phyloP scores from a whole-genome alignment of 2,888 invertebrate species.

The Diadegma fenestrale region DNA sequence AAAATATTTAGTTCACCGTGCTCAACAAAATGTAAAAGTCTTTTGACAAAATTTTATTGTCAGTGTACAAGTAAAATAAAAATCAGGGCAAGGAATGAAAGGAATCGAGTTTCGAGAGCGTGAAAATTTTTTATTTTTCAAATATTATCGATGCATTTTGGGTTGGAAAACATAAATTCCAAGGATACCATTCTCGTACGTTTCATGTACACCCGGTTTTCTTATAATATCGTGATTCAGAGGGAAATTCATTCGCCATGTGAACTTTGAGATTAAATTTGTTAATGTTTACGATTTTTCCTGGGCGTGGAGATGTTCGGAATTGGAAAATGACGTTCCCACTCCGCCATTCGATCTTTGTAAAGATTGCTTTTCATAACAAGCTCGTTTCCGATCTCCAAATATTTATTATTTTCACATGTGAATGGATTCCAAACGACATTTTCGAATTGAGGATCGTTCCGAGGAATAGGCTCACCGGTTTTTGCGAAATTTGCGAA shows the following conservation, averaged over 20 bases:
- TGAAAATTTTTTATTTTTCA: neutral
- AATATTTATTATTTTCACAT: conserved; percentile 81
- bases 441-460: conserved; percentile 79
- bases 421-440: conserved; percentile 84
- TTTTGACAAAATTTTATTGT: no score
- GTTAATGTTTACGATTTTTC: conserved; percentile 11
- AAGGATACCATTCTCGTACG: neutral
- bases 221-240: neutral
- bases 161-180: no score
- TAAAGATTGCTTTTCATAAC: conserved; percentile 81
- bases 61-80: no score
- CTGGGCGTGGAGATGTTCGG: neutral
- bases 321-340: conserved; percentile 84
- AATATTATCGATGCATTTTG: neutral
- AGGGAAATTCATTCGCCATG: neutral
- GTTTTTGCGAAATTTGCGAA: conserved; percentile 84
- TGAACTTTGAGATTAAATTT: neutral
- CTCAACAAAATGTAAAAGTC: no score
- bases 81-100: no score
- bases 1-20: no score
- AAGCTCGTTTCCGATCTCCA: conserved; percentile 84
- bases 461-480: conserved; percentile 85
- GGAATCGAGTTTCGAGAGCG: no score
- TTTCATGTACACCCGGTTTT: neutral
- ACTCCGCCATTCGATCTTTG: conserved; percentile 83